phyloP scores from a whole-genome alignment of 2,113 vertebrate species.

The Oxygymnocypris stewartii region DNA sequence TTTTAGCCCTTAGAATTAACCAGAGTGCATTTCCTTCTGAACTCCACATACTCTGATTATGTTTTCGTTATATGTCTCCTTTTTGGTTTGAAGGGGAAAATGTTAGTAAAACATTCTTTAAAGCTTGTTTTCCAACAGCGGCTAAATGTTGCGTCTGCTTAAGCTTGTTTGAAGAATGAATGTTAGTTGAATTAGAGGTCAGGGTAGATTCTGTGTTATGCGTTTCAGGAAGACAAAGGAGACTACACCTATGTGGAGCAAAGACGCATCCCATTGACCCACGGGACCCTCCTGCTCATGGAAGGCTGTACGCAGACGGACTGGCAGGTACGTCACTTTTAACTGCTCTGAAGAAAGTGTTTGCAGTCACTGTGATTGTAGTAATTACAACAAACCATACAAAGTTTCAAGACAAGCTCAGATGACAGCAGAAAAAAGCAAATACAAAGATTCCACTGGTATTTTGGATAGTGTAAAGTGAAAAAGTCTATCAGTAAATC shows the following conservation, averaged over 20 bases:
- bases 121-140: neutral
- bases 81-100: neutral
- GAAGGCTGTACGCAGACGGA: slow-evolving; percentile 91
- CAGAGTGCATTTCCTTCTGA: neutral
- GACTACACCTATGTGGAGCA: slow-evolving; percentile 86
- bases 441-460: neutral
- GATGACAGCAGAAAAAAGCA: neutral
- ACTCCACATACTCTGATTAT: neutral
- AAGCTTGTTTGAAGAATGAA: neutral
- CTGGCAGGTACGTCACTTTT: slow-evolving; percentile 85
- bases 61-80: neutral
- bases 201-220: slow-evolving; percentile 22
- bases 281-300: slow-evolving; percentile 92
- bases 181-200: neutral
- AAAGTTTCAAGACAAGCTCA: neutral
- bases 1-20: neutral
- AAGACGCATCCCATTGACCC: slow-evolving; percentile 83
- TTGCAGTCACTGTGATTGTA: neutral
- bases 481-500: neutral
- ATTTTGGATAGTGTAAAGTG: neutral
- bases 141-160: neutral
- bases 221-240: slow-evolving; percentile 82
- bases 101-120: neutral
- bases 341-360: neutral
- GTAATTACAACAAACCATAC: neutral